Evolutionary conservation across 2,797 vertebrate genomes (phyloP).

Genomic region (Luscinia luscinia): DNA sequence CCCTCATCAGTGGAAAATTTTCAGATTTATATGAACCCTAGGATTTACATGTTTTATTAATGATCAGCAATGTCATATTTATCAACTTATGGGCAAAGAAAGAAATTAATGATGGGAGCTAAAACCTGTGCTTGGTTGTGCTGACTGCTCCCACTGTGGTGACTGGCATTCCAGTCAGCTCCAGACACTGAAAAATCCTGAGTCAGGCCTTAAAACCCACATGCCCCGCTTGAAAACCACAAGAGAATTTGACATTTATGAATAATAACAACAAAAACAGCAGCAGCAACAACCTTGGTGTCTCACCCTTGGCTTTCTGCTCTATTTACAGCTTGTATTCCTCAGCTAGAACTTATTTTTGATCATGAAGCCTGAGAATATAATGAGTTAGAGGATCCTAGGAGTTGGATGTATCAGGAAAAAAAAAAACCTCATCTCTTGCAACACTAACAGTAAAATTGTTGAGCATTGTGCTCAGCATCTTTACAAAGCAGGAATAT

Average conservation of each 20-base stretch:
- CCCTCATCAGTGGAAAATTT: background rate
- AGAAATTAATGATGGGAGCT: background rate
- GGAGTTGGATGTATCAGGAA: background rate
- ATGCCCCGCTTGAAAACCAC: background rate
- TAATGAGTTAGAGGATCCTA: background rate
- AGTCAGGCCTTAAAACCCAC: constrained; percentile 21
- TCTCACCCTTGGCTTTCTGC: background rate
- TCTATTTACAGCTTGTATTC: background rate
- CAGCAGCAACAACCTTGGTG: background rate
- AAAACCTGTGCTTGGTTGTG: background rate
- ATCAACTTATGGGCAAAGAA: background rate
- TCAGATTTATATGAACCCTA: background rate
- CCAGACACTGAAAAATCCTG: constrained; percentile 15
- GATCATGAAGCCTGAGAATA: background rate
- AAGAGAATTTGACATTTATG: background rate
- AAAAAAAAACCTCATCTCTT: background rate
- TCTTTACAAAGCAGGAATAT: background rate
- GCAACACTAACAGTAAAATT: background rate
- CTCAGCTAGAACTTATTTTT: background rate
- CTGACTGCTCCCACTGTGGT: background rate
- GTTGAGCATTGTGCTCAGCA: background rate
- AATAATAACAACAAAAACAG: background rate
- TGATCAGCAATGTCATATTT: background rate
- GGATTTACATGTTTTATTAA: background rate
- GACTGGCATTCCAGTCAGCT: background rate